Evolutionary conservation across 2,113 vertebrate species (phyloP).

Genomic region (Tichodroma muraria): DNA sequence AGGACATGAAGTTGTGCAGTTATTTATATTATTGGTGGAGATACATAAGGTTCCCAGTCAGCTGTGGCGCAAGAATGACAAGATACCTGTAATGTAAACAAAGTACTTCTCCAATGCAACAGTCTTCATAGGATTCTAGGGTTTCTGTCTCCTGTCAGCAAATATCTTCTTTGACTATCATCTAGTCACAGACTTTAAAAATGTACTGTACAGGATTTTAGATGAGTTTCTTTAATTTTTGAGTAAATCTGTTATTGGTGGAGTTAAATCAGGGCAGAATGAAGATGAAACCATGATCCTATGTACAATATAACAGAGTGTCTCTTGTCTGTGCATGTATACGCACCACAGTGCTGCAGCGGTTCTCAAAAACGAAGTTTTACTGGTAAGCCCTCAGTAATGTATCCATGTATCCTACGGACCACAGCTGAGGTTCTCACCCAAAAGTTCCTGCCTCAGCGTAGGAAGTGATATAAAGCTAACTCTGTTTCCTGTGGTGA

Average conservation of each 20-base stretch:
- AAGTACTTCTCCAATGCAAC: not conserved
- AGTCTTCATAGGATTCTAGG: not conserved
- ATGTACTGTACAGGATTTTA: not conserved
- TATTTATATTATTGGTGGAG: not conserved
- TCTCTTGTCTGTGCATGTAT: not conserved
- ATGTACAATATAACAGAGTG: not conserved
- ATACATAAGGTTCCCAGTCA: not conserved
- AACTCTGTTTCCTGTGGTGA: slow-evolving; percentile 22
- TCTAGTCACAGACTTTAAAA: not conserved
- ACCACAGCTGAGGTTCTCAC: slow-evolving; percentile 24
- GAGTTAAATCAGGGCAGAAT: not conserved
- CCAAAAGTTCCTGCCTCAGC: not conserved
- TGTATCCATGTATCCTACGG: not conserved
- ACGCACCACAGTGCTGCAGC: not conserved
- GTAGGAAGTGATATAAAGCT: slow-evolving; percentile 3
- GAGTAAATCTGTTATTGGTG: not conserved
- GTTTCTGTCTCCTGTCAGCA: not conserved
- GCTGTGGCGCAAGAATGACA: not conserved
- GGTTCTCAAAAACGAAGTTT: not conserved
- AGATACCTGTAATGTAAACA: not conserved
- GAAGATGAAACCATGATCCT: not conserved
- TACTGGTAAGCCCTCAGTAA: not conserved
- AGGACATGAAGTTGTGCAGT: not conserved
- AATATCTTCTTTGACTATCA: not conserved
- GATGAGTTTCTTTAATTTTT: not conserved